Evolutionary conservation across 2,113 vertebrate genomes (phyloP).

Genomic region (Eptatretus burgeri): DNA sequence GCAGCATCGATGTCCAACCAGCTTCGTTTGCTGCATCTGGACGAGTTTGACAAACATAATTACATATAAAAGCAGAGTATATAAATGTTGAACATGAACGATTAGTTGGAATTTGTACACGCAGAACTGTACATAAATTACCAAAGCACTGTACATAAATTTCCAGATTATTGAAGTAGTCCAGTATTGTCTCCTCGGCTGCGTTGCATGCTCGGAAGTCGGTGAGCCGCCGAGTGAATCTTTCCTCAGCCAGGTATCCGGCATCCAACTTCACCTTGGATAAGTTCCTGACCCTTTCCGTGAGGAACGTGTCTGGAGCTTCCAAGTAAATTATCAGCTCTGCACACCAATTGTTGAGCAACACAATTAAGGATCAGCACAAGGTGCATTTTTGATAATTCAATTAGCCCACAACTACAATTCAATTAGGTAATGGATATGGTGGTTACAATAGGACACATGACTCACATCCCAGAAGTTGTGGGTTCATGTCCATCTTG

Average conservation of each 20-base stretch:
- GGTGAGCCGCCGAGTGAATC: conserved; percentile 23
- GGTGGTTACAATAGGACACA: too few relatives aligned
- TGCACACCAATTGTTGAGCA: conserved; percentile 12
- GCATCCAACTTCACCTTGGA: conserved; percentile 29
- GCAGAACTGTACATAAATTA: neutral
- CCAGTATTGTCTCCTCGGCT: conserved; percentile 25
- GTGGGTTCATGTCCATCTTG: too few relatives aligned
- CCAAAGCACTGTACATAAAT: neutral
- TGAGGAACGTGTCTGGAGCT: conserved; percentile 39
- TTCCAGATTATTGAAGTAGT: conserved; percentile 40
- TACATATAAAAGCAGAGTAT: too few relatives aligned
- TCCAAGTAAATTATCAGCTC: conserved; percentile 41
- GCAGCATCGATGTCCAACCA: conserved; percentile 19
- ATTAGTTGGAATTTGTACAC: too few relatives aligned
- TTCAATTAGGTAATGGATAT: too few relatives aligned
- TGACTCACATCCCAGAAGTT: too few relatives aligned
- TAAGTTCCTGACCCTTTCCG: conserved; percentile 41
- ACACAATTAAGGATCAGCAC: too few relatives aligned
- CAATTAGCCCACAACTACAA: too few relatives aligned
- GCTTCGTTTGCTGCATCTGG: conserved; percentile 18
- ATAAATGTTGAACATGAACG: too few relatives aligned
- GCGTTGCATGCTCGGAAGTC: conserved; percentile 24
- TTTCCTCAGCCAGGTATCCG: conserved; percentile 27
- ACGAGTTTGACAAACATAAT: too few relatives aligned
- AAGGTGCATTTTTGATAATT: too few relatives aligned